Conservation (phyloP, 2,888 invertebrate species). For the Dolichomitus sp. region DNA sequence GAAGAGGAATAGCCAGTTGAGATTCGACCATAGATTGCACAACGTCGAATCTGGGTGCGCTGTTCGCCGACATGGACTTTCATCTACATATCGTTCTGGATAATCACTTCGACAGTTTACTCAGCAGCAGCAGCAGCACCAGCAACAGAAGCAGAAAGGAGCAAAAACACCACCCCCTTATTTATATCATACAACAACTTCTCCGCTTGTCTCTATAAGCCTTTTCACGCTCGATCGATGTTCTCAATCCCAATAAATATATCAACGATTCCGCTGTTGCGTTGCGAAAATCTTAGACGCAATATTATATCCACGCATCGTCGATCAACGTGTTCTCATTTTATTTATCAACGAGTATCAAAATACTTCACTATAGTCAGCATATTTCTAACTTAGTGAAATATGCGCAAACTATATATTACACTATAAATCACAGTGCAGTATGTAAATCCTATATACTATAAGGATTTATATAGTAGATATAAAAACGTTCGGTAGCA, state of each 20-base stretch:
- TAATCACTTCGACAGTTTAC: slow-evolving; percentile 24
- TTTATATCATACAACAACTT: neutral
- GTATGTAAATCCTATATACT: neutral
- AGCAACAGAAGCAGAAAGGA: neutral
- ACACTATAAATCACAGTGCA: neutral
- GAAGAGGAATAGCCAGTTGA: slow-evolving; percentile 14
- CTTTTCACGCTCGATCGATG: neutral
- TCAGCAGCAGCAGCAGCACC: neutral
- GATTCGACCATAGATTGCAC: slow-evolving; percentile 59
- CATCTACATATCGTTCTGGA: slow-evolving; percentile 59
- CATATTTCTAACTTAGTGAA: neutral
- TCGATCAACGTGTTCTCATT: neutral
- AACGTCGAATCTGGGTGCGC: slow-evolving; percentile 41
- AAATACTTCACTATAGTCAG: neutral
- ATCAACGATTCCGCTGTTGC: neutral
- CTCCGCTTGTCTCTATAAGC: neutral
- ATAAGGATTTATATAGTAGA: neutral
- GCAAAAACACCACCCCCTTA: neutral
- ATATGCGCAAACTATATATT: neutral
- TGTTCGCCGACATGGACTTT: slow-evolving; percentile 59
- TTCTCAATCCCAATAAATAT: neutral
- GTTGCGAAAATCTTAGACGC: neutral
- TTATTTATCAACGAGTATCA: neutral
- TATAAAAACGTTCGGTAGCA: neutral
- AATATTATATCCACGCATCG: neutral